phyloP scores from a whole-genome alignment of 2,797 vertebrate species.

The Pygocentrus nattereri region DNA sequence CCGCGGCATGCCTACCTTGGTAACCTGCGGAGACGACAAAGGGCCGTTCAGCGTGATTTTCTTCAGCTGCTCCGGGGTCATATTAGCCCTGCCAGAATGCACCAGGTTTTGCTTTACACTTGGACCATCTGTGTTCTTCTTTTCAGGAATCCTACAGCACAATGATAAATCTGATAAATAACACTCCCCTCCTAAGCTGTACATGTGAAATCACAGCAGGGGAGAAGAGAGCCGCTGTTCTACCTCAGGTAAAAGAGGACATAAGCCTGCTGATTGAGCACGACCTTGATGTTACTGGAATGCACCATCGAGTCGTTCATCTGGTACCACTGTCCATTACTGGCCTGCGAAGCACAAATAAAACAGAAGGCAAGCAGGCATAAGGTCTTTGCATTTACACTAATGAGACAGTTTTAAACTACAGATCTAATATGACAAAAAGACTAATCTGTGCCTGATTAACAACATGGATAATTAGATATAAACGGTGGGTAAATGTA shows the following conservation, averaged over 20 bases:
- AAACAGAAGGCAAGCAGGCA: not conserved
- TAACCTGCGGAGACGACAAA: slow-evolving; percentile 75
- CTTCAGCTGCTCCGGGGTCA: slow-evolving; percentile 76
- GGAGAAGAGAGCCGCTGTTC: slow-evolving; percentile 57
- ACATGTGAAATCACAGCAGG: not conserved
- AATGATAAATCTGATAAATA: not conserved
- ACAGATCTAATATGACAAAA: no score
- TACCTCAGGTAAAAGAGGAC: slow-evolving; percentile 96
- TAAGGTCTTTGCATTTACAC: no score
- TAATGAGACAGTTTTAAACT: no score
- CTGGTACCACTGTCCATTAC: slow-evolving; percentile 96
- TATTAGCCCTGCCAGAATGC: slow-evolving; percentile 72
- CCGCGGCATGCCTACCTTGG: slow-evolving; percentile 75
- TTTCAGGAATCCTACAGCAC: slow-evolving; percentile 83
- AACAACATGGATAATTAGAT: no score
- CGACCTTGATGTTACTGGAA: slow-evolving; percentile 94
- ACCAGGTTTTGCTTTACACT: slow-evolving; percentile 73
- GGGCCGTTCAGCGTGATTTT: slow-evolving; percentile 78
- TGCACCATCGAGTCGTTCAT: slow-evolving; percentile 96
- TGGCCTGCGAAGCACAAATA: slow-evolving; percentile 78
- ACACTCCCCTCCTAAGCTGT: not conserved
- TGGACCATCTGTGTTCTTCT: slow-evolving; percentile 82
- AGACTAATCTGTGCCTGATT: no score
- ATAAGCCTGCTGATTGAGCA: slow-evolving; percentile 97
- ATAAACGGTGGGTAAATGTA: no score